Percentiles rank a stretch among this genome's conserved stretches.
These are phyloP conservation scores for Tragelaphus strepsiceros DNA, from an alignment of 2,113 vertebrate genomes.

Conservation along the genomic window DNA sequence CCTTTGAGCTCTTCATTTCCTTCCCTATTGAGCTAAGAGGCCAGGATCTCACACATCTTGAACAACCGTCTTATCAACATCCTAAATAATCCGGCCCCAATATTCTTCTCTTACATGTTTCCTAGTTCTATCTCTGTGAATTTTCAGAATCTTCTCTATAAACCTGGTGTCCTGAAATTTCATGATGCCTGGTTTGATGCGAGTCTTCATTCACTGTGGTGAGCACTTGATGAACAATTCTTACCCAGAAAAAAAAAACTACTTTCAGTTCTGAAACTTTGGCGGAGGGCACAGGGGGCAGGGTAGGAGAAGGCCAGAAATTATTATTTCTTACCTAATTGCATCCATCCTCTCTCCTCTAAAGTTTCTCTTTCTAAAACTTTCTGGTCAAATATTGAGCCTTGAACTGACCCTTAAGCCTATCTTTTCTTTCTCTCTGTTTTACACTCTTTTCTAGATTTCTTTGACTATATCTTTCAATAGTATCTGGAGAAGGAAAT, in stretches of 20 bases:
- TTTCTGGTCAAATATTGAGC: neutral
- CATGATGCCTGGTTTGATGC: neutral
- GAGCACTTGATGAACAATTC: neutral
- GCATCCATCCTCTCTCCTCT: neutral
- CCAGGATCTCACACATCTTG: neutral
- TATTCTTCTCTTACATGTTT: neutral
- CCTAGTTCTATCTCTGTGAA: neutral
- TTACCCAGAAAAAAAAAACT: neutral
- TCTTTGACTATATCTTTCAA: neutral
- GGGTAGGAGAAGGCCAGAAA: neutral
- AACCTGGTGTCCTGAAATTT: neutral
- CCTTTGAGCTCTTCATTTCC: neutral
- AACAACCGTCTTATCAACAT: neutral
- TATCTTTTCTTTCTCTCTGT: neutral
- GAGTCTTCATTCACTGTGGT: neutral
- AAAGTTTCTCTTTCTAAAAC: neutral
- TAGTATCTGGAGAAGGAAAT: neutral
- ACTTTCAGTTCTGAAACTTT: neutral
- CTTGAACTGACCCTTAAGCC: neutral
- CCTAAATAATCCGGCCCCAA: neutral
- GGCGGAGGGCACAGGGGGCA: accelerated
- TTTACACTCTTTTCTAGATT: neutral
- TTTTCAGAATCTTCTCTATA: neutral
- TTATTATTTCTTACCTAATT: neutral
- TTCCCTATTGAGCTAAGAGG: neutral